These are phyloP conservation scores for Euwallacea fornicatus DNA, from an alignment of 1,140 invertebrate genomes.

Conservation along the genomic window DNA sequence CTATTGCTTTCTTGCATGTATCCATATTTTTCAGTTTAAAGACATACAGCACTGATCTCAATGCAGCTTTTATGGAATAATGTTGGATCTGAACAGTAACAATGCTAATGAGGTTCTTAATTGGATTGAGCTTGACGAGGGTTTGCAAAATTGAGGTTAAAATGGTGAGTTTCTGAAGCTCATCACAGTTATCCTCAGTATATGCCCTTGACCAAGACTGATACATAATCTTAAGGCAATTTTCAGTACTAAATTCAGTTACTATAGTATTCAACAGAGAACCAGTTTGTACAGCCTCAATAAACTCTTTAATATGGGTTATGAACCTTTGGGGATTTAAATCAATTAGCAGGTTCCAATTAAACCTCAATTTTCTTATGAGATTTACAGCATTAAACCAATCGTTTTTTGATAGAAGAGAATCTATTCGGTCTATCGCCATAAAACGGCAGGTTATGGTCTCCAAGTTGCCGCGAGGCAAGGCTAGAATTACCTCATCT, in stretches of 20 bases:
- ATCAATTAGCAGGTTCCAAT: slow-evolving; percentile 44
- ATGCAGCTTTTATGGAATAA: slow-evolving; percentile 37
- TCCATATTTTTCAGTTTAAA: slow-evolving; percentile 11
- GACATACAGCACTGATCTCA: slow-evolving; percentile 35
- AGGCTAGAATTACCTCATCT: slow-evolving; percentile 34
- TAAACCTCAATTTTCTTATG: slow-evolving; percentile 39
- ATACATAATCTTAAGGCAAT: slow-evolving; percentile 35
- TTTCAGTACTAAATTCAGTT: slow-evolving; percentile 30
- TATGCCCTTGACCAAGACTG: background rate
- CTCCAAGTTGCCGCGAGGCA: slow-evolving; percentile 44
- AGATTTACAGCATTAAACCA: slow-evolving; percentile 39
- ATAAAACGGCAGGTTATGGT: slow-evolving; percentile 41
- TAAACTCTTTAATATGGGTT: slow-evolving; percentile 39
- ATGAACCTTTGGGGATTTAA: slow-evolving; percentile 38
- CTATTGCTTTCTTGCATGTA: slow-evolving; percentile 29
- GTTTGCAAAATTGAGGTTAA: slow-evolving; percentile 34
- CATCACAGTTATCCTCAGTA: background rate
- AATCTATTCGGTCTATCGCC: slow-evolving; percentile 40
- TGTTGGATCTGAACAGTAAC: slow-evolving; percentile 40
- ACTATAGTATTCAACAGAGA: slow-evolving; percentile 32
- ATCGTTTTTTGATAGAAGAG: slow-evolving; percentile 28
- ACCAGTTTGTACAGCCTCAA: slow-evolving; percentile 27
- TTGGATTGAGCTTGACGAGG: slow-evolving; percentile 34
- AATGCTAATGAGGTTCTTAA: slow-evolving; percentile 37
- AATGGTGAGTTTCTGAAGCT: slow-evolving; percentile 16